phyloP scores from a whole-genome alignment of 2,888 invertebrate genomes.

The Cotesia congregata region DNA sequence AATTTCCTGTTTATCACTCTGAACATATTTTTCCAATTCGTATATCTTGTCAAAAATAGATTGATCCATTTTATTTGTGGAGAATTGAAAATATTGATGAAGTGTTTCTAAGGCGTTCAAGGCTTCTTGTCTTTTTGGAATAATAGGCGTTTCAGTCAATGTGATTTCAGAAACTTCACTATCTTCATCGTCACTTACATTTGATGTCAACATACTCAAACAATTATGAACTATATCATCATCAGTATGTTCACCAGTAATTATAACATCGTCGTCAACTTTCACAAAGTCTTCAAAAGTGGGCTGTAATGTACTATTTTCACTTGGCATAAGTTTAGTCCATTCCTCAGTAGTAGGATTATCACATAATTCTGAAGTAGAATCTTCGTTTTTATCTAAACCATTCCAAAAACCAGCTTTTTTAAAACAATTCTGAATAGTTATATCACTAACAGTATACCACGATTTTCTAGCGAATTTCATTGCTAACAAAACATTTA shows the following conservation, averaged over 20 bases:
- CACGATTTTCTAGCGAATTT: constrained; percentile 17
- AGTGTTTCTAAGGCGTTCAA: neutral
- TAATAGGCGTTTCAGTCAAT: neutral
- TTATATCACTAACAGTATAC: constrained; percentile 4
- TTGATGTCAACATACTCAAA: constrained; percentile 15
- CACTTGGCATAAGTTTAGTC: constrained; percentile 4
- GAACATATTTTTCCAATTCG: too few species aligned
- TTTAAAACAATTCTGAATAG: constrained; percentile 12
- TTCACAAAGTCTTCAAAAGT: constrained; percentile 11
- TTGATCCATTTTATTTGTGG: constrained; percentile 3
- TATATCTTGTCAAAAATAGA: too few species aligned
- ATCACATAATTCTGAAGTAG: neutral
- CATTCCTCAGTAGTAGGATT: constrained; percentile 8
- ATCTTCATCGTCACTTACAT: constrained; percentile 12
- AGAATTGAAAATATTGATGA: neutral
- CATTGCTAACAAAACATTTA: constrained; percentile 2
- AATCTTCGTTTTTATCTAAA: neutral
- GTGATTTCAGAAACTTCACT: neutral
- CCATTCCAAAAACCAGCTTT: constrained; percentile 9
- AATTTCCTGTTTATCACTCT: too few species aligned
- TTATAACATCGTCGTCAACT: constrained; percentile 1
- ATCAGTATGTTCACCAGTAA: constrained; percentile 11
- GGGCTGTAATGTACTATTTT: neutral
- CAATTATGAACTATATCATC: constrained; percentile 12
- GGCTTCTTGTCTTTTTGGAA: constrained; percentile 12